Base-by-base conservation (phyloP, 2,113 vertebrate species). In the Cygnus buccinator region DNA sequence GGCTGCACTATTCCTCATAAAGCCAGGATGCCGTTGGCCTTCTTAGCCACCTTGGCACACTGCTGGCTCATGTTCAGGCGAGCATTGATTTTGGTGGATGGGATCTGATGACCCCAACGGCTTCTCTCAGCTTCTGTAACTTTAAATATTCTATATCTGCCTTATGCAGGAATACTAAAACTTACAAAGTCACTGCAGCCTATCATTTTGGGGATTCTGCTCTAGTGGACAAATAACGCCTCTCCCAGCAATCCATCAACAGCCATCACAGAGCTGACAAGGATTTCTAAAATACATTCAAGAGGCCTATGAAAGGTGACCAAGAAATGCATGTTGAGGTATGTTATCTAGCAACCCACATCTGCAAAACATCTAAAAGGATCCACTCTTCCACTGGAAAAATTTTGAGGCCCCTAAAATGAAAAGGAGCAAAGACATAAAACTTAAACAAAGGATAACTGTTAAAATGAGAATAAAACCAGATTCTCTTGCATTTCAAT, bases 51-150 rank as follows among this genome's bases (percentile, higher is more conserved):
- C 46, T 48, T 20, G 46, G 10, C 46, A 48, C 20, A 48, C 46
- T 21, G 20, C 46, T 48, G 46, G 46, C 20, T 48, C 20, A 48
- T 48, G 46, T 48, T 48, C 46, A n/a, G 46, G 46, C 9, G 46
- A 22, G 46, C 46, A 48, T 11, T 48, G 46, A 48, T 48, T 48
- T 48, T 48, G 11, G 9, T 14, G 28, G 12, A 26, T 26, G 18
- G 12, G 29, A 63, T 22, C 29, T 1, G 0, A 29, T 71, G n/a
- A 63, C 8, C 37, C 18, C 35, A 63, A 3, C 4, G 20, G 28
- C 55, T 87, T 77, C 65, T 50, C 72, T 85, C 37, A 66, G 19
- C 9, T 17, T 86, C 66, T 73, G 8, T 19, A 83, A 83, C 33
- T 77, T 77, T 5, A 62, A 83, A 44, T 77, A 74, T 65, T 92